A percentile compares a stretch with the other conserved stretches of the same genome.
Conservation (phyloP, 2,888 invertebrate species). For the Macrosiphum euphorbiae region DNA sequence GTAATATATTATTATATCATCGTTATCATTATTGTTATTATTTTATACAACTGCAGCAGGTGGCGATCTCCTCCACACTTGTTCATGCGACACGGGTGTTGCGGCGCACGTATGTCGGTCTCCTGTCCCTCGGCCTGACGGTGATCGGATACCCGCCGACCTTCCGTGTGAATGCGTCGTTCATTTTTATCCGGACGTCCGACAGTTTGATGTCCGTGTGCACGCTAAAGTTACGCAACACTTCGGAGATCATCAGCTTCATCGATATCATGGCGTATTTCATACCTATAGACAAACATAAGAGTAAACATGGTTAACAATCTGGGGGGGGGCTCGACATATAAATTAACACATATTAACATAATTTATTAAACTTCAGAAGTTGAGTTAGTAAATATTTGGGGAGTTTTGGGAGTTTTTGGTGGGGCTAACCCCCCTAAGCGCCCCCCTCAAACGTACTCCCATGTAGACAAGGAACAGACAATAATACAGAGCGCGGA, state of each 20-base stretch:
- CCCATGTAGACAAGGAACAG: too few relatives aligned
- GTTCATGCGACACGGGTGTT: not conserved
- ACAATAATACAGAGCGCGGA: too few relatives aligned
- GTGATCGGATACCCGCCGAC: slow-evolving; percentile 66
- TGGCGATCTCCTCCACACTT: not conserved
- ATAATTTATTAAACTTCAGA: too few relatives aligned
- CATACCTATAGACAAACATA: slow-evolving; percentile 62
- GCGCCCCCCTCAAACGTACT: too few relatives aligned
- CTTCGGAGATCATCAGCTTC: slow-evolving; percentile 66
- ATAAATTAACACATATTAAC: too few relatives aligned
- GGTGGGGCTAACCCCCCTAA: too few relatives aligned
- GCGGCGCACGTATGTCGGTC: slow-evolving; percentile 39
- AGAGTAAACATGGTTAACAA: too few relatives aligned
- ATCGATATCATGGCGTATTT: slow-evolving; percentile 67
- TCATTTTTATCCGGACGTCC: slow-evolving; percentile 66
- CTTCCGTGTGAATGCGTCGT: slow-evolving; percentile 66
- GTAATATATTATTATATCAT: not conserved
- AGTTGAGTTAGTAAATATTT: too few relatives aligned
- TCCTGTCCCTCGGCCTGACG: slow-evolving; percentile 61
- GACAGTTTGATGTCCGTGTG: slow-evolving; percentile 66
- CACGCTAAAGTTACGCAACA: slow-evolving; percentile 66
- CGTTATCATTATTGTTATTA: too few relatives aligned
- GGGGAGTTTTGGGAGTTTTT: too few relatives aligned
- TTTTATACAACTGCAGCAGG: not conserved
- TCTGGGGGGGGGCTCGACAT: too few relatives aligned